Base-by-base conservation (phyloP, 1,140 invertebrate genomes). In the Grapholita molesta region DNA sequence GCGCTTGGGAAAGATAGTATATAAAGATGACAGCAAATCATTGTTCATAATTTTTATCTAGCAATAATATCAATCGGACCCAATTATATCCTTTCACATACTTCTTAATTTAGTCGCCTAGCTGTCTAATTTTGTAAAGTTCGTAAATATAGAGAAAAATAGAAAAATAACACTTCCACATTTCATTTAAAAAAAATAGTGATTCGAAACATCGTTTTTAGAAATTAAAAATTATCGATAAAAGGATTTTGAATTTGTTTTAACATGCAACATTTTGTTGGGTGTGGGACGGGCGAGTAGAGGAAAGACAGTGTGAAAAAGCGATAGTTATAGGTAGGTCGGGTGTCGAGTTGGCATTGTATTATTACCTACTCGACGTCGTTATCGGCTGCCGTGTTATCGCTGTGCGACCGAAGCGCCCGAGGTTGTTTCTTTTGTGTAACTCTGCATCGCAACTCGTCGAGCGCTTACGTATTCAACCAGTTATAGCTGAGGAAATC, bases 241-340 rank as follows among this genome's bases (percentile, higher is more conserved):
- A 65, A 65, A 33, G 11, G 15, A 23, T 35, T 23, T 24, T 38
- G 4, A n/a, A 15, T 48, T 35, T 65, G 23, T 23, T 32, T 21
- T 11, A 68, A 12, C 55, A 23, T 77, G 84, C 83, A 86, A 88
- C 83, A 83, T 84, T 84, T 61, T 24, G 48, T 68, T 82, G 85
- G 86, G 86, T 89, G 88, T 89, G 86, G 83, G 88, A 80, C 77
- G 73, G 78, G 74, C 53, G 70, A 69, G 55, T 70, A 70, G 77
- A 82, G 74, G 80, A 85, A 61, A 73, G 72, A 78, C 88, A 90
- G 88, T 89, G 77, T 83, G 76, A 72, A 83, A 83, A 83, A 78
- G 77, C 80, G 75, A 80, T 90, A 89, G 82, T 76, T 88, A 88
- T 90, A 90, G 86, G 83, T 88, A 87, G 86, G 86, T 89, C 78